A percentile compares a stretch with the other conserved stretches of the same genome.
Evolutionary conservation across 2,113 vertebrate species (phyloP).

Genomic region (Hemiscyllium ocellatum): DNA sequence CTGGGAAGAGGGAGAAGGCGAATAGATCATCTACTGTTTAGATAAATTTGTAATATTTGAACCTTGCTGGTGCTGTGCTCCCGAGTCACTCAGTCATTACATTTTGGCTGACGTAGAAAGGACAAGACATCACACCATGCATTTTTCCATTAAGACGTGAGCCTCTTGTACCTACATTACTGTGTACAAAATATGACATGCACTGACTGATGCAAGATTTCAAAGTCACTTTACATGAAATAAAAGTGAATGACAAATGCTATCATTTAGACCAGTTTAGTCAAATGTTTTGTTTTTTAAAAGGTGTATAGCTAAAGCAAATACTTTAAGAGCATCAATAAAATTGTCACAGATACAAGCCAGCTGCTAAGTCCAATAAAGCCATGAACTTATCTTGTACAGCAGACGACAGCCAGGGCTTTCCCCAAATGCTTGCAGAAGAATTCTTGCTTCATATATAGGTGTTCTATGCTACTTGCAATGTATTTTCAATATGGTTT

Average conservation of each 20-base stretch:
- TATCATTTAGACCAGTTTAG: neutral
- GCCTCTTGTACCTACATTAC: neutral
- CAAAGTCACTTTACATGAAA: neutral
- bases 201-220: neutral
- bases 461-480: neutral
- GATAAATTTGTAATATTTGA: neutral
- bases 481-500: neutral
- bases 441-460: neutral
- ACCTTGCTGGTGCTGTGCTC: neutral
- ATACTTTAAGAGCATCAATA: neutral
- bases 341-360: neutral
- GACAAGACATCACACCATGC: neutral
- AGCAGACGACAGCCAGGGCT: neutral
- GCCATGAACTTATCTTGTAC: neutral
- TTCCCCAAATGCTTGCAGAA: neutral
- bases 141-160: neutral
- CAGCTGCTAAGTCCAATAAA: neutral
- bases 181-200: neutral
- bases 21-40: neutral
- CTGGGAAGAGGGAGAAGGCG: neutral
- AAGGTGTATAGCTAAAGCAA: neutral
- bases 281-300: neutral
- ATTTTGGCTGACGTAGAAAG: neutral
- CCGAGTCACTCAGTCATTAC: neutral
- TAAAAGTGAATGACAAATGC: neutral